Conservation (phyloP, 2,113 vertebrate genomes). For the Psittacara wagleri region DNA sequence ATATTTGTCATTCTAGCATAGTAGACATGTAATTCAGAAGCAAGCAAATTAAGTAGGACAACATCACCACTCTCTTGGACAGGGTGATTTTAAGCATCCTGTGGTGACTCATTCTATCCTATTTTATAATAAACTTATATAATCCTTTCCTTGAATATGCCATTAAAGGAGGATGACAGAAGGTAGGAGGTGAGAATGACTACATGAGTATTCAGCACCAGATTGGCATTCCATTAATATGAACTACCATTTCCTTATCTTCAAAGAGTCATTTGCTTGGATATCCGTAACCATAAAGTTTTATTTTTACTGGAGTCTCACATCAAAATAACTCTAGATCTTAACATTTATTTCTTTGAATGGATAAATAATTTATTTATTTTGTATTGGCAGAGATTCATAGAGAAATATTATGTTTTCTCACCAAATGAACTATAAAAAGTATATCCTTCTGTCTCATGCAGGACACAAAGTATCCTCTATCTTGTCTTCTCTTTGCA, state of each 20-base stretch:
- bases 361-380: neutral
- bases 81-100: slow-evolving; percentile 50
- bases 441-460: neutral
- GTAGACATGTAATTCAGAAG: slow-evolving; percentile 33
- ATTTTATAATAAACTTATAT: slow-evolving; percentile 67
- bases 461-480: neutral
- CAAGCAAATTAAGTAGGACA: slow-evolving; percentile 54
- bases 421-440: neutral
- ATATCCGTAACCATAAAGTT: neutral
- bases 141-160: slow-evolving; percentile 48
- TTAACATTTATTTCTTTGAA: neutral
- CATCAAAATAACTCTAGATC: neutral
- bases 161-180: slow-evolving; percentile 56
- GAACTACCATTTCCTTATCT: slow-evolving; percentile 10
- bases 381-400: neutral
- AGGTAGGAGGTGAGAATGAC: slow-evolving; percentile 51
- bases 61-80: slow-evolving; percentile 30
- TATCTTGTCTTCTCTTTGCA: neutral
- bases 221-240: slow-evolving; percentile 44
- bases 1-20: slow-evolving; percentile 3
- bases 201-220: slow-evolving; percentile 37
- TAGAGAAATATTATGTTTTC: neutral
- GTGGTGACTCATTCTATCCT: slow-evolving; percentile 61
- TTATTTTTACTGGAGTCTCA: neutral
- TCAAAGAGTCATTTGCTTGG: slow-evolving; percentile 11